Base-by-base conservation (phyloP, 2,888 invertebrate species). In the Nudaria mundana region DNA sequence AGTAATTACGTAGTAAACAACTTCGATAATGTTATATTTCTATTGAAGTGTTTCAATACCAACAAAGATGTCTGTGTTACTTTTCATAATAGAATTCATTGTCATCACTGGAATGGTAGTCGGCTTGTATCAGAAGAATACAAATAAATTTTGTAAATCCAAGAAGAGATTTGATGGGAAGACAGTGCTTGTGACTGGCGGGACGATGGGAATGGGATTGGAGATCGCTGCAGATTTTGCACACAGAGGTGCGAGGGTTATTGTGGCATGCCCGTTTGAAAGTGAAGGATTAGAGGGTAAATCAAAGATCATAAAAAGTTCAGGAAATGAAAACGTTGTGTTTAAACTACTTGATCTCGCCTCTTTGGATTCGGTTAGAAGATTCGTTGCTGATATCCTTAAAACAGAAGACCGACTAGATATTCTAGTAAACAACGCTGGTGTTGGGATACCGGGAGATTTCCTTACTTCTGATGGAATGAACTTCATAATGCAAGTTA, bases 381-480 rank as follows among this genome's bases (percentile, higher is more conserved):
- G 92, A 52, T 98, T 98, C 70, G 96, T 95, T 0, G 90, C 91
- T 3, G 93, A 94, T 41, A 91, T 98, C 16, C 88, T 93, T 15
- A 89, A 90, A 53, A 92, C 90, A 0, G 95, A 96, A 82, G 75
- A 89, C 4, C 91, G 91, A 67, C 74, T 97, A 37, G 94, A 97
- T 73, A 93, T 97, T 12, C 79, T 97, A n/a, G 91, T 97, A 28
- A 96, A 97, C 72, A 97, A 97, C 67, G 97, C 97, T 0, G 97
- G 97, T 2, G 94, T 94, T 0, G 92, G 94, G 30, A 84, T 91
- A 0, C 91, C 92, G 40, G 82, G 80, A 5, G 91, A 83, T 33
- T 66, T 63, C 8, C 83, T 91, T 37, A 94, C 95, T 12, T 92
- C 92, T 59, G 97, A 98, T 66, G 96, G 94, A 1, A 79, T 98